Evolutionary conservation across 1,140 invertebrate species (phyloP), one percentile per base, ranked within the genome.

Genomic region (Manduca sexta): DNA sequence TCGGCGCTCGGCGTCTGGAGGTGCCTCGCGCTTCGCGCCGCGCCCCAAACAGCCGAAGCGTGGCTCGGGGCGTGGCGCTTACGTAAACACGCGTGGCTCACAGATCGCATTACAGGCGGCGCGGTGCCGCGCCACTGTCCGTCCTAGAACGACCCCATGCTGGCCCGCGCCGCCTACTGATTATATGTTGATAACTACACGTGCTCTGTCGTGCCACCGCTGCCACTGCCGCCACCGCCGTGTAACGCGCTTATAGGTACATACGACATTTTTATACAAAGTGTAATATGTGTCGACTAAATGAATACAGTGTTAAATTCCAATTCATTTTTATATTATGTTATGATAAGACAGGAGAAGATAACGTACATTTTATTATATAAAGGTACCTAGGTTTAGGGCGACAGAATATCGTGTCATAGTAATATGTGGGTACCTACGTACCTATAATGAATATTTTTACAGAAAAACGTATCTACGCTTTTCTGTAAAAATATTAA

Each of bases 61-160:
- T 77, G 81, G 78, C 81, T 76, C 81, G 81, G 81, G 81, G 81
- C 81, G 81, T 84, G 81, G 81, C 81, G 81, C 78, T 84, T 84
- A 84, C 81, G 75, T 82, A 84, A 82, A 84, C 78, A 84, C 77
- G 81, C 77, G 77, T 74, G 71, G 61, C 65, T 45, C 45, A 58
- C 53, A 53, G 52, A 52, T 69, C 64, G 52, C 55, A 68, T 61
- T 67, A 50, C 61, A 53, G 60, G 69, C 67, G 69, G 68, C 61
- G 64, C 64, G 64, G 64, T 48, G 64, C 75, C 72, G 71, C 68
- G 64, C 67, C 68, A 74, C 63, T 70, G 64, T 81, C 81, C 81
- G 79, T 81, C 79, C 75, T 59, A 66, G 69, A 67, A 68, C 77
- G 74, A 79, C 74, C 75, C 72, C 72, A 82, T 81, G 78, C 70